Evolutionary conservation across 2,113 vertebrate species (phyloP).

Genomic region (Amia ocellicauda): DNA sequence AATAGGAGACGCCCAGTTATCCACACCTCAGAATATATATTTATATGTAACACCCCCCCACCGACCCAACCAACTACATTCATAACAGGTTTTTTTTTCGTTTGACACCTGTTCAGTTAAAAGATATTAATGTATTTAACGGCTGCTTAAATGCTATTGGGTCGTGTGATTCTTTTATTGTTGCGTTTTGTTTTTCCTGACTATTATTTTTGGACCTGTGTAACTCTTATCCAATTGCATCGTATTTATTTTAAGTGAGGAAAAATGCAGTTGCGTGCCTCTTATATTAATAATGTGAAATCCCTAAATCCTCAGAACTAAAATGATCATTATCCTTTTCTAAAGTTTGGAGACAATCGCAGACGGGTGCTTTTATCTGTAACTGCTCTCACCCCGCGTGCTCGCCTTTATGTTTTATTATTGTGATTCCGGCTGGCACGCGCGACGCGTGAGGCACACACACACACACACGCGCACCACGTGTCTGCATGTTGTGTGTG

Average conservation of each 20-base stretch:
- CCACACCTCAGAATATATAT: background rate
- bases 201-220: background rate
- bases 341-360: slow-evolving; percentile 47
- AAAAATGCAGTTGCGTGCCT: slow-evolving; percentile 33
- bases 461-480: slow-evolving; percentile 9
- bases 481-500: background rate
- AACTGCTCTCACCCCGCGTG: slow-evolving; percentile 44
- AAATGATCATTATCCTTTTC: slow-evolving; percentile 49
- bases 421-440: slow-evolving; percentile 36
- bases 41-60: too few relatives aligned
- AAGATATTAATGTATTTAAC: too few relatives aligned
- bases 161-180: too few relatives aligned
- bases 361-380: slow-evolving; percentile 50
- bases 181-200: background rate
- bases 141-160: too few relatives aligned
- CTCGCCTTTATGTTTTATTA: slow-evolving; percentile 50
- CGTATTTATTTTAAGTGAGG: slow-evolving; percentile 40
- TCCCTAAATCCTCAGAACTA: slow-evolving; percentile 41
- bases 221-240: slow-evolving; percentile 31
- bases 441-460: slow-evolving; percentile 27
- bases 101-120: too few relatives aligned
- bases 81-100: too few relatives aligned
- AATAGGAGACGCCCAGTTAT: background rate
- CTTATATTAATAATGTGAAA: slow-evolving; percentile 44
- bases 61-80: too few relatives aligned